Evolutionary conservation across 2,888 invertebrate species (phyloP), one percentile per base, ranked within the genome.

Genomic region (Drosophila atripex): DNA sequence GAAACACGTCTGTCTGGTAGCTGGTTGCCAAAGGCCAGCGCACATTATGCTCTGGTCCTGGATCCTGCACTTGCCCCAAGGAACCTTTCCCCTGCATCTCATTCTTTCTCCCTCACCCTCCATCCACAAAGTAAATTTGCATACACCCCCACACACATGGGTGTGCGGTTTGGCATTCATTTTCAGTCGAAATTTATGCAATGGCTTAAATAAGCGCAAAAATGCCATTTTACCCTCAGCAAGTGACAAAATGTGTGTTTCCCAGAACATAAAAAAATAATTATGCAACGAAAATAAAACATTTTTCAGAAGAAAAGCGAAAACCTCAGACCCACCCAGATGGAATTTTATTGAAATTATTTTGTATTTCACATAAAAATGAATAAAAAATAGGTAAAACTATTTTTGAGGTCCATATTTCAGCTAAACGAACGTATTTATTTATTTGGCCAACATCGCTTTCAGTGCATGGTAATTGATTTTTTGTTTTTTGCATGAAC

Each of bases 141-240:
- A 87, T 87, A 80, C 52, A 68, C 60, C 52, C 56, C 28, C 30
- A 38, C 58, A 65, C 63, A 71, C 51, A 51, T 38, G 61, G 35
- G 43, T 51, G 76, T 56, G 52, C 39, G 65, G 64, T 30, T 52
- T 58, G 68, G 68, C 68, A 59, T 75, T 75, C 32, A 70, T 70
- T 73, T 74, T 75, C 47, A 43, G 76, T 35, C 72, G 53, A 88
- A 86, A 84, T 88, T 88, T 88, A 84, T 84, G 88, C 83, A 88
- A 88, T 80, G 66, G 88, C 75, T 88, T 83, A 88, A 83, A 86
- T 76, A 86, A 83, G 86, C 84, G 86, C 77, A 83, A 88, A 83
- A 83, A 86, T 83, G 77, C 53, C 84, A 83, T 75, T 80, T 88
- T 83, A 71, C 66, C 66, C 77, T 61, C 70, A 63, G 63, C 54